Conservation (phyloP, 2,113 vertebrate genomes). For the Cyprinodon variegatus region DNA sequence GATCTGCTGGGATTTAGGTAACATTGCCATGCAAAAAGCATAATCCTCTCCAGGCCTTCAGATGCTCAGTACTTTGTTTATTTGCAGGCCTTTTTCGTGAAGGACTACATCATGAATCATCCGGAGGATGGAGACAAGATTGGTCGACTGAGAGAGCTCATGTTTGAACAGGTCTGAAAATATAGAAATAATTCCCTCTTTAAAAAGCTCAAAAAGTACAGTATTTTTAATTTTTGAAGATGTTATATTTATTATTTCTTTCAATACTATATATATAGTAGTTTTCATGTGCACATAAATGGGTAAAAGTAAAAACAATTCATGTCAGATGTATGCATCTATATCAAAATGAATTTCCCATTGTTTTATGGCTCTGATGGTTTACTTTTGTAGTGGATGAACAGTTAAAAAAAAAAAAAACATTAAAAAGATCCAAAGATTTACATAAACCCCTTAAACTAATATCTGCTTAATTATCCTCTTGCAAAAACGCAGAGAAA, state of each 20-base stretch:
- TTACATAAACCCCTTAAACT: background rate
- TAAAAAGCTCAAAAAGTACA: background rate
- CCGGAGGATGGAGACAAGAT: slow-evolving; percentile 99
- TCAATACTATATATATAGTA: too few species aligned
- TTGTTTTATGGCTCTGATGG: background rate
- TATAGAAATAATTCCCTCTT: background rate
- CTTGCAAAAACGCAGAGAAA: background rate
- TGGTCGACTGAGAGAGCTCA: slow-evolving; percentile 91
- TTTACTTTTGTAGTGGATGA: background rate
- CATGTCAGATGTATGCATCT: too few species aligned
- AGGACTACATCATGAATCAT: slow-evolving; percentile 95
- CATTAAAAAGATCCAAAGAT: background rate
- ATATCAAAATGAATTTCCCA: background rate
- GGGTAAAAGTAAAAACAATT: too few species aligned
- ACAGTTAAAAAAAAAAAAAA: background rate
- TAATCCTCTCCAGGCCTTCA: slow-evolving; percentile 25
- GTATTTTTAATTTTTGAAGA: too few species aligned
- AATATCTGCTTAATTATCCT: background rate
- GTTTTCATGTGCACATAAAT: too few species aligned
- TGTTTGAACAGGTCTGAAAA: slow-evolving; percentile 93
- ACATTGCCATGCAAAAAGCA: slow-evolving; percentile 20
- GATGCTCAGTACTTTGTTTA: slow-evolving; percentile 54
- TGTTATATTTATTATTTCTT: too few species aligned
- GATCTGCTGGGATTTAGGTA: slow-evolving; percentile 51
- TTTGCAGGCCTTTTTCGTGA: slow-evolving; percentile 93